These are phyloP conservation scores for Saturnia japonica DNA, from an alignment of 2,888 invertebrate species.

Conservation along the genomic window DNA sequence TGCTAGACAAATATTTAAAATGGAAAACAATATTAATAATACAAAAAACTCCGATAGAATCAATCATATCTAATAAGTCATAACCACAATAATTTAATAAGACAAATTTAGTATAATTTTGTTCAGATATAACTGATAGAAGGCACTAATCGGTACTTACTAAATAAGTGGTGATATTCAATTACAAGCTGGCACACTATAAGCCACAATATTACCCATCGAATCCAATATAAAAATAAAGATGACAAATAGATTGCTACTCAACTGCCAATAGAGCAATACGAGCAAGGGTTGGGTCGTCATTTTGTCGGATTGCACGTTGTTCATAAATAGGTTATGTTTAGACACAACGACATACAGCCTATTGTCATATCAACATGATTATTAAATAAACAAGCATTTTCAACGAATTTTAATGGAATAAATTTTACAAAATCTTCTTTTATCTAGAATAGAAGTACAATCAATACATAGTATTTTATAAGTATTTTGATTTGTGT, in stretches of 20 bases:
- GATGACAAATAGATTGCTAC: constrained; percentile 70
- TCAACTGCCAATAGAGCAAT: constrained; percentile 54
- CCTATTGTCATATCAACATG: neutral
- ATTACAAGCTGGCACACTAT: constrained; percentile 33
- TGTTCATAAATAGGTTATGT: constrained; percentile 35
- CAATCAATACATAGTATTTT: too few relatives aligned
- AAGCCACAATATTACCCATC: constrained; percentile 52
- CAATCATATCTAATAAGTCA: neutral
- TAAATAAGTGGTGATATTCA: constrained; percentile 3
- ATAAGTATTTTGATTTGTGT: too few relatives aligned
- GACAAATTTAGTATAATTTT: neutral
- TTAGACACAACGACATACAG: constrained; percentile 29
- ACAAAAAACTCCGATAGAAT: neutral
- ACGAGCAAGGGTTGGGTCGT: constrained; percentile 64
- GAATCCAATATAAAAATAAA: constrained; percentile 63
- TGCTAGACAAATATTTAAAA: too few relatives aligned
- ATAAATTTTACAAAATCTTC: too few relatives aligned
- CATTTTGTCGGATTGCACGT: constrained; percentile 48
- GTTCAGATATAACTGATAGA: constrained; percentile 1
- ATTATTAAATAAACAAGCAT: too few relatives aligned
- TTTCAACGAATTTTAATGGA: too few relatives aligned
- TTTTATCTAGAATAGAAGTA: too few relatives aligned
- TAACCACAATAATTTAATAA: neutral
- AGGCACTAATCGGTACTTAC: neutral
- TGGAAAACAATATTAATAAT: neutral